Base-by-base conservation (phyloP, 2,113 vertebrate genomes). In the Camelus bactrianus region DNA sequence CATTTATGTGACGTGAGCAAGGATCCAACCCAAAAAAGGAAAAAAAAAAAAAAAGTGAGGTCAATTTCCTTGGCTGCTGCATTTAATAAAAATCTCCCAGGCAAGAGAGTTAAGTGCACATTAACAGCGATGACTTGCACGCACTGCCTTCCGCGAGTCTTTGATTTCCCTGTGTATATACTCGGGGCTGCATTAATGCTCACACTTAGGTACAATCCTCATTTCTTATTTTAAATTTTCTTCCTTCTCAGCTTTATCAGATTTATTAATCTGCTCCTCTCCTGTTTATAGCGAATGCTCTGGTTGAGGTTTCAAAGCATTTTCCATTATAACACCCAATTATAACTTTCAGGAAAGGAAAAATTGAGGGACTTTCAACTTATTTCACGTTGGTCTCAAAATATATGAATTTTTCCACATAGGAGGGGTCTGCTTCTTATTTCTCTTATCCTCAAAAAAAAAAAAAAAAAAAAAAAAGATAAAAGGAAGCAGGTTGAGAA, bases 21-120 rank as follows among this genome's bases (percentile, higher is more conserved):
- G 95, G 93, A 98, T 97, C 79, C 73, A 97, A 92, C 72, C 50
- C 35, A 94, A 94, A 97, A 88, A 88, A 76, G 7, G 13, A 54
- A 86, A 92, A 76, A 82, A 87, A 70, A 82, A 83, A 75, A 75
- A 97, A 97, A 95, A 2, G 50, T 54, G n/a, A 98, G 87, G 95
- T 98, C 92, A 96, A n/a, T 98, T 97, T 98, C 96, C 91, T 89
- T 95, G 91, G 93, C 95, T 9, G 35, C 19, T 95, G 83, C 65
- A 96, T 98, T 98, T 97, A 95, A 95, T 96, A 97, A 98, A 97
- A 97, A 98, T 94, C 60, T 97, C 72, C 77, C 46, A 98, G 69
- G 96, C 73, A 98, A 96, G 28, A 96, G 65, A 96, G 67, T 96
- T 97, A 97, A 98, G 91, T 96, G 93, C 54, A 95, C 6, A 38